A percentile compares a stretch with the other conserved stretches of the same genome.
phyloP scores from a whole-genome alignment of 2,888 invertebrate species.

The Phengaris arion region DNA sequence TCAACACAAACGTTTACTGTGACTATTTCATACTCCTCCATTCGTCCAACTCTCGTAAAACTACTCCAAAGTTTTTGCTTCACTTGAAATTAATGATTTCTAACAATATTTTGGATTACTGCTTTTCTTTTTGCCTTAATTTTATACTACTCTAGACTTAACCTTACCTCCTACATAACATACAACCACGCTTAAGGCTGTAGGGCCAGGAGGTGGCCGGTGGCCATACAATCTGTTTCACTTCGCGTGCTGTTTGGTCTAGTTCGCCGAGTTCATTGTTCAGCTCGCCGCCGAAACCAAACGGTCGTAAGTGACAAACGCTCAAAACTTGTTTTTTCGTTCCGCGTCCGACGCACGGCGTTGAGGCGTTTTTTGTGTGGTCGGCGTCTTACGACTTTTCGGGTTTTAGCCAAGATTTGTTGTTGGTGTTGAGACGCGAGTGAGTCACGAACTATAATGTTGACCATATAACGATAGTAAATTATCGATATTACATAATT shows the following conservation, averaged over 20 bases:
- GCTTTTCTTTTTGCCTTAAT: no score
- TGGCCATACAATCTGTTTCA: conserved; percentile 47
- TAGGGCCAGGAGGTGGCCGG: neutral
- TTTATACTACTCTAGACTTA: no score
- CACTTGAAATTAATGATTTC: no score
- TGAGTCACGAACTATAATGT: conserved; percentile 69
- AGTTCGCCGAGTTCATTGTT: conserved; percentile 79
- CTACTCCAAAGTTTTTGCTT: no score
- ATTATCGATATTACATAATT: conserved; percentile 31
- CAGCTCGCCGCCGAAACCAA: conserved; percentile 47
- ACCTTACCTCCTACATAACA: neutral
- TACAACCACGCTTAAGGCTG: neutral
- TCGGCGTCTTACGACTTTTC: conserved; percentile 67
- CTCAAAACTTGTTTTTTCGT: conserved; percentile 58
- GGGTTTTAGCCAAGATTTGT: conserved; percentile 60
- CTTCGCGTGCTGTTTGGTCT: conserved; percentile 71
- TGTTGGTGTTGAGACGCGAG: conserved; percentile 76
- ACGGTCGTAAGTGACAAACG: conserved; percentile 64
- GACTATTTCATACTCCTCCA: no score
- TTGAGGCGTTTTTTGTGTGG: conserved; percentile 62
- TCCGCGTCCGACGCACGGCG: conserved; percentile 53
- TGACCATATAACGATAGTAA: conserved; percentile 53
- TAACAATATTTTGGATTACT: no score
- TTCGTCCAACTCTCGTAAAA: no score
- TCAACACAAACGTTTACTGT: no score